Conservation (phyloP, 2,113 vertebrate species). For the Pseudorectes ferrugineus region DNA sequence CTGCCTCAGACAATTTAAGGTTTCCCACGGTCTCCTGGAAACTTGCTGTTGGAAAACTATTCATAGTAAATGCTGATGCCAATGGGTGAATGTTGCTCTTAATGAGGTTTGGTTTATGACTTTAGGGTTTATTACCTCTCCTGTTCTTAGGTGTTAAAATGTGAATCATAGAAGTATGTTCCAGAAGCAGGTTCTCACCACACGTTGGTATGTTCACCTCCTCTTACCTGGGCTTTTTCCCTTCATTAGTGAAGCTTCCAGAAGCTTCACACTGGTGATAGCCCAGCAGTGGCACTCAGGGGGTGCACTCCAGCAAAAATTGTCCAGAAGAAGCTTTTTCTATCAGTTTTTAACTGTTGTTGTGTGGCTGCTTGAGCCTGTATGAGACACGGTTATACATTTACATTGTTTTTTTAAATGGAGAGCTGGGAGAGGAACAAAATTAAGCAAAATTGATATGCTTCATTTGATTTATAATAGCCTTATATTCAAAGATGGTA, state of each 20-base stretch:
- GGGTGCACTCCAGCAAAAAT: neutral
- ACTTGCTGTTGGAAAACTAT: neutral
- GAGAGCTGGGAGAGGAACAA: neutral
- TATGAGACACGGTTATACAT: neutral
- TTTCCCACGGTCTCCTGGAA: slow-evolving; percentile 31
- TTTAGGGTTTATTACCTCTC: neutral
- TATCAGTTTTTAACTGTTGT: neutral
- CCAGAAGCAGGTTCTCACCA: neutral
- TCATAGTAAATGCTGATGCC: neutral
- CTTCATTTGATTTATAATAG: neutral
- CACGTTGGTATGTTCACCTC: fast-evolving
- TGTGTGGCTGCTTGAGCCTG: neutral
- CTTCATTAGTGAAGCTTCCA: neutral
- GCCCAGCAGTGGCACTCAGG: neutral
- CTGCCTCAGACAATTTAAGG: neutral
- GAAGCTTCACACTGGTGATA: neutral
- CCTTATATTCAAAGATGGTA: neutral
- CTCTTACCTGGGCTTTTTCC: neutral
- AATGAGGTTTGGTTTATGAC: neutral
- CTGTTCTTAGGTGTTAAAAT: neutral
- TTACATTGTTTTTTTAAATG: neutral
- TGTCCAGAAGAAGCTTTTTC: neutral
- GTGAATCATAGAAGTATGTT: neutral
- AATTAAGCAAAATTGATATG: neutral
- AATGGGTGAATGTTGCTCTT: neutral